Base-by-base conservation (phyloP, 2,113 vertebrate genomes). In the Antechinus stuartii region DNA sequence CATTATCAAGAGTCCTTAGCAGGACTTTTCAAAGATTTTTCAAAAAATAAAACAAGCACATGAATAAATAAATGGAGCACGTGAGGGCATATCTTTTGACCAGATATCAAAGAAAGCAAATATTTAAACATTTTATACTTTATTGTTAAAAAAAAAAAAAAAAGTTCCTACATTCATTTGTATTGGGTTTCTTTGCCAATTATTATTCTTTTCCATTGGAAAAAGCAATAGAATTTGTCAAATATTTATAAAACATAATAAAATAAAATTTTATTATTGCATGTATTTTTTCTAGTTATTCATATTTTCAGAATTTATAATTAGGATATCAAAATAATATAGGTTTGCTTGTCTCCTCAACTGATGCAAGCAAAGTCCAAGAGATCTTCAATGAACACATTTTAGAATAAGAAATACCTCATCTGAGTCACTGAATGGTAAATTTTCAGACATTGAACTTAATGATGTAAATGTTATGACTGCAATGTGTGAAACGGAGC, bases 381-480 rank as follows among this genome's bases (percentile, higher is more conserved):
- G n/a, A 84, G n/a, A 84, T 84, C 19, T 84, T 35, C 7, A 8
- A 42, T 84, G n/a, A 84, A 23, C 19, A 84, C 42, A 23, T 84
- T 84, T 84, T 84, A 84, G 35, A 84, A 84, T 84, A 84, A 42
- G 16, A 84, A 84, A 84, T 84, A 84, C 42, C 19, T 7, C 68
- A 84, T 84, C 68, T 84, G 68, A 84, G 16, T 84, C 68, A 84
- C 7, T 42, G 35, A 84, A 84, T 84, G 68, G 68, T 84, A 42
- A 42, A 84, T 84, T 84, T 84, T 84, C 68, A 84, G 68, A 84
- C n/a, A 84, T 30, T 84, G 61, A 84, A 84, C n/a, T 84, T 42
- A 84, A 84, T 84, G 68, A 84, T 84, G 35, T 84, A 84, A 84
- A 84, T 84, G 68, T 84, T 84, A 84, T 84, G 35, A 84, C 68